phyloP scores from a whole-genome alignment of 2,888 invertebrate species.

The Platycheirus rosarum region DNA sequence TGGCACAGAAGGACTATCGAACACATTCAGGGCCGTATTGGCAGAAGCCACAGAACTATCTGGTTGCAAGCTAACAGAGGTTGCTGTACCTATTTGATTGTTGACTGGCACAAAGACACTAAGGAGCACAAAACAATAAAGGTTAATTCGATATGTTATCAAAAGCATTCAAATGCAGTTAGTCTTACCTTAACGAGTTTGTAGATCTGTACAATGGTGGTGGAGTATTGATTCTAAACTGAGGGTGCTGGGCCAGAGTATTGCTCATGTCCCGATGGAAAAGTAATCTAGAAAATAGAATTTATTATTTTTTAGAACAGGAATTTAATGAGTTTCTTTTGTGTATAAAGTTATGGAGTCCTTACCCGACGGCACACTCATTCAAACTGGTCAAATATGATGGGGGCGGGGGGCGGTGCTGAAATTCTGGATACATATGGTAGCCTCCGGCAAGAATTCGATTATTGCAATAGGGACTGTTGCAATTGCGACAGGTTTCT shows the following conservation, averaged over 20 bases:
- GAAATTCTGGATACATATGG: constrained; percentile 98
- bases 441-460: constrained; percentile 92
- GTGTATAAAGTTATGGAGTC: neutral
- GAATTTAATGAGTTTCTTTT: constrained; percentile 13
- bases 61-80: constrained; percentile 66
- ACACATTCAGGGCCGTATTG: constrained; percentile 61
- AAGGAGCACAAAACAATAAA: constrained; percentile 26
- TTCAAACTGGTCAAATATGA: constrained; percentile 98
- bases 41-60: constrained; percentile 66
- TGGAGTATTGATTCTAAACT: constrained; percentile 85
- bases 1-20: constrained; percentile 61
- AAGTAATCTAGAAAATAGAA: constrained; percentile 86
- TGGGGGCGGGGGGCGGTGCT: constrained; percentile 96
- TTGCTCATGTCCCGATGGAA: constrained; percentile 84
- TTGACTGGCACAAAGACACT: constrained; percentile 74
- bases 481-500: constrained; percentile 83
- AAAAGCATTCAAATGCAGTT: neutral
- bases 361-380: constrained; percentile 91
- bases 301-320: no score
- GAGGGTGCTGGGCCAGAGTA: constrained; percentile 85
- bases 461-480: constrained; percentile 88
- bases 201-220: constrained; percentile 96
- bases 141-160: constrained; percentile 32
- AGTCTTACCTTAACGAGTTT: constrained; percentile 87
- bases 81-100: constrained; percentile 38